phyloP scores from a whole-genome alignment of 2,797 vertebrate genomes.

The Numenius phaeopus region DNA sequence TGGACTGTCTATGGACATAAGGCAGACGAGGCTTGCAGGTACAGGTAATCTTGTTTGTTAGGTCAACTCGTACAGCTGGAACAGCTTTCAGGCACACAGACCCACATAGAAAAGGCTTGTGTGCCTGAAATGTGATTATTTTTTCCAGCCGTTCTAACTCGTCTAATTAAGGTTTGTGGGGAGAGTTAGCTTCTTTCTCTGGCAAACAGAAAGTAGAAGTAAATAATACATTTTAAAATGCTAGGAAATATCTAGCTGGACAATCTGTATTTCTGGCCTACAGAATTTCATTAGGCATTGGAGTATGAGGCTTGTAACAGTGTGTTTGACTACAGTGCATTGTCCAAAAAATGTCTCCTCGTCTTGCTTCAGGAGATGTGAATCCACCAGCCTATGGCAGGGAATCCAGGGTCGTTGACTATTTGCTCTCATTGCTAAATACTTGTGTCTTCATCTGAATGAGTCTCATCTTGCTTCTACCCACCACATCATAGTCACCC shows the following conservation, averaged over 20 bases:
- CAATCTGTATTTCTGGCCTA: not conserved
- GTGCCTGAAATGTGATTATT: slow-evolving; percentile 28
- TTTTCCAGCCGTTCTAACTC: not conserved
- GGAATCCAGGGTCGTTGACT: not conserved
- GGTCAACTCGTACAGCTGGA: not conserved
- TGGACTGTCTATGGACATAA: slow-evolving; percentile 2
- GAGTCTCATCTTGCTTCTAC: not conserved
- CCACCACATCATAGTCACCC: rapidly evolving
- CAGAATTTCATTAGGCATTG: not conserved
- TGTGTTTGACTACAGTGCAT: rapidly evolving
- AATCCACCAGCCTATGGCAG: not conserved
- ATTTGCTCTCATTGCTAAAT: not conserved
- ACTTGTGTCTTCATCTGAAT: not conserved
- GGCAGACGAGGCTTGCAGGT: slow-evolving; percentile 18
- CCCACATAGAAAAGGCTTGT: not conserved
- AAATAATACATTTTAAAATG: not conserved
- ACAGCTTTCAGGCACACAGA: not conserved
- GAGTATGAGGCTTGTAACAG: not conserved
- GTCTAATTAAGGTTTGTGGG: not conserved
- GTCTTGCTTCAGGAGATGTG: not conserved
- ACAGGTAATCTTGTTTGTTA: slow-evolving; percentile 42
- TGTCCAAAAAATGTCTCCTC: not conserved
- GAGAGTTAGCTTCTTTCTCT: slow-evolving; percentile 9
- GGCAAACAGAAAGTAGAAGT: not conserved
- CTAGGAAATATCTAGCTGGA: not conserved